Evolutionary conservation across 2,888 invertebrate species (phyloP), one percentile per base, ranked within the genome.

Genomic region (Lordiphosa fenestrarum): DNA sequence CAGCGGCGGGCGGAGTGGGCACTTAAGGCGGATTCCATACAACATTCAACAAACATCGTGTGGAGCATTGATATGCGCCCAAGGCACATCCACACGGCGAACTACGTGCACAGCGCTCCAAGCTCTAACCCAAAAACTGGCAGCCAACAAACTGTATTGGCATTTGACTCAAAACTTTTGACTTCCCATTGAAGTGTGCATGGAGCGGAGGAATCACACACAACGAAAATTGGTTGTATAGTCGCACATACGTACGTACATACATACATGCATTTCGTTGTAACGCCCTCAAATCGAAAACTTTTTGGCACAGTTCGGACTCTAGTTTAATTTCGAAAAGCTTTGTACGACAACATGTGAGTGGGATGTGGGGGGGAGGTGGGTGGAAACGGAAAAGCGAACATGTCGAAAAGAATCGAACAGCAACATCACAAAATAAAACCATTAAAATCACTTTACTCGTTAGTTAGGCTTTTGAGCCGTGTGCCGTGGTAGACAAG

Each of bases 121-220:
- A 56, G 40, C 55, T 61, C 42, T 36, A 23, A 30, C 44, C 61
- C 62, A 61, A 59, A 61, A 63, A 55, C 73, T 61, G 63, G 58
- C 66, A 35, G 58, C 42, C 38, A 69, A 73, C 77, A 69, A 78
- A 78, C 75, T 75, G 75, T 78, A 82, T 82, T 78, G 82, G 77
- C 77, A 82, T 78, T 78, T 78, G 75, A 78, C 78, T 82, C 73
- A 71, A 78, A 77, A 82, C 78, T 82, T 78, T 78, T 78, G 60
- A 70, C 73, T 81, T 69, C 41, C 6, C 41, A 6, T 6, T 12
- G 25, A 9, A 6, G 4, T 2, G 41, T 47, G 5, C 13, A 6
- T 25, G 7, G 9, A 5, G 2, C 52, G 21, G 13, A 1, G 15
- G 5, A 37, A n/a, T 33, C 19, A 19, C 33, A 3, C 10, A 25